phyloP scores from a whole-genome alignment of 2,113 vertebrate genomes.

The Lagopus leucura region DNA sequence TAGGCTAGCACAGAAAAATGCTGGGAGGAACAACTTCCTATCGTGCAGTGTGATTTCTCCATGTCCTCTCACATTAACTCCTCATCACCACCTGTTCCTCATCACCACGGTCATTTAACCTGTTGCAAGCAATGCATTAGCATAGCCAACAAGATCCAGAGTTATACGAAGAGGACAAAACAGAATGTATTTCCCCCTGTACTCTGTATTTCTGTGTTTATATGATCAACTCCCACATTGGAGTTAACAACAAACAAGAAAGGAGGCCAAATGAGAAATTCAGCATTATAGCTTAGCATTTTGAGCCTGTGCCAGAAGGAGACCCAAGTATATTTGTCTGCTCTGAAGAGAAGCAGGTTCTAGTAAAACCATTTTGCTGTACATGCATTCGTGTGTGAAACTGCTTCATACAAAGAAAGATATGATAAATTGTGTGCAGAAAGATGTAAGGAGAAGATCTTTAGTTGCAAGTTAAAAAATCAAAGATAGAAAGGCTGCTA shows the following conservation, averaged over 20 bases:
- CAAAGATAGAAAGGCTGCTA: background rate
- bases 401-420: background rate
- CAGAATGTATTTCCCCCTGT: background rate
- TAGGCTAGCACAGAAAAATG: background rate
- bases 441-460: background rate
- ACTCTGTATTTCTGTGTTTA: slow-evolving; percentile 40
- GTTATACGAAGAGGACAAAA: background rate
- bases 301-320: slow-evolving; percentile 14
- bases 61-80: background rate
- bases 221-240: slow-evolving; percentile 39
- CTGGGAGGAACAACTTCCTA: slow-evolving; percentile 10
- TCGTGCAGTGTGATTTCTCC: background rate
- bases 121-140: background rate
- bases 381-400: background rate
- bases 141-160: background rate
- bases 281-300: background rate
- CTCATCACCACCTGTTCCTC: slow-evolving; percentile 25
- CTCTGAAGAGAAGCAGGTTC: background rate
- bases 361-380: background rate
- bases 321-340: background rate
- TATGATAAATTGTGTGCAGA: background rate
- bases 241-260: slow-evolving; percentile 27
- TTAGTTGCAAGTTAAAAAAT: background rate
- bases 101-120: background rate
- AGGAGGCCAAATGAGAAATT: slow-evolving; percentile 51